Percentiles rank a stretch among this genome's conserved stretches.
Evolutionary conservation across 1,140 invertebrate genomes (phyloP).

Genomic region (Calephelis virginiensis): DNA sequence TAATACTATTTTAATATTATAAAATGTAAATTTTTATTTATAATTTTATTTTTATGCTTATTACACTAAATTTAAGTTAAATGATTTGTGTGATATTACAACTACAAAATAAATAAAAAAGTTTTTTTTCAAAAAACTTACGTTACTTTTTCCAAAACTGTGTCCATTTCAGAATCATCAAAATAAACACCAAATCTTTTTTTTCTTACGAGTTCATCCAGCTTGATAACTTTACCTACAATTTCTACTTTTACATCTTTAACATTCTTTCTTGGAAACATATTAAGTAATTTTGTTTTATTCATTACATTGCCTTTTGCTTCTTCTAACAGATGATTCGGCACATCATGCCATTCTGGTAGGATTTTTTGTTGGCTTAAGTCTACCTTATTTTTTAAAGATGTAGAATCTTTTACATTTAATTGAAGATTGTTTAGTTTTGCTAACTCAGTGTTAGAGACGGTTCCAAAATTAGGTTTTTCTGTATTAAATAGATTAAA

Average conservation of each 20-base stretch:
- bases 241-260: conserved; percentile 57
- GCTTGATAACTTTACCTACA: conserved; percentile 53
- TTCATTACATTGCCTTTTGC: conserved; percentile 51
- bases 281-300: conserved; percentile 43
- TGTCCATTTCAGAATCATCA: conserved; percentile 33
- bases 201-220: conserved; percentile 46
- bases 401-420: conserved; percentile 21
- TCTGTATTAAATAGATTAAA: conserved; percentile 23
- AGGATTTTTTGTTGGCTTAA: conserved; percentile 23
- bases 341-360: conserved; percentile 56
- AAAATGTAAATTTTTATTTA: no score
- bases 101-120: no score
- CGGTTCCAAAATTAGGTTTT: conserved; percentile 15
- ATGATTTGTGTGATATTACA: no score
- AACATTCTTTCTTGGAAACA: conserved; percentile 47
- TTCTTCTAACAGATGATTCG: conserved; percentile 50
- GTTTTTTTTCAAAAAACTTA: conserved; percentile 29
- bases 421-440: conserved; percentile 9
- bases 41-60: no score
- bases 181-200: conserved; percentile 33
- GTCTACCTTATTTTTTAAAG: conserved; percentile 22
- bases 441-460: conserved; percentile 16
- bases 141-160: conserved; percentile 51
- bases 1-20: no score
- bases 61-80: no score